Conservation (phyloP, 1,140 invertebrate species). For the Bursaphelenchus mucronatus region DNA sequence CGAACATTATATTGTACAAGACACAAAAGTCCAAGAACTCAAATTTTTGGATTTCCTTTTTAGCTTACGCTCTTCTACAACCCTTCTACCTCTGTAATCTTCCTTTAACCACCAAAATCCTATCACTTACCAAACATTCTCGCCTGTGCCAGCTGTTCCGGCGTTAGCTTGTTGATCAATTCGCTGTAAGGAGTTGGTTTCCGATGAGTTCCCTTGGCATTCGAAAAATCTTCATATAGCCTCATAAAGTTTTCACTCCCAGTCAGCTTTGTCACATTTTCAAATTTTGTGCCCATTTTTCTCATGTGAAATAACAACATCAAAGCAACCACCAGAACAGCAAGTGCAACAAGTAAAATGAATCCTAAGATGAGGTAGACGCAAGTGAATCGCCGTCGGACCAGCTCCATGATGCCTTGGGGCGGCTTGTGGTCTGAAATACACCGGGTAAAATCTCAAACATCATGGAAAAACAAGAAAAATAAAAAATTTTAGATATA, state of each 20-base stretch:
- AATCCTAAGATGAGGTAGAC: slow-evolving; percentile 22
- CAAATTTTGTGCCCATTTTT: slow-evolving; percentile 33
- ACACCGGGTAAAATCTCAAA: background rate
- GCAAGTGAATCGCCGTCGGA: slow-evolving; percentile 21
- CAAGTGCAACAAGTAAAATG: slow-evolving; percentile 26
- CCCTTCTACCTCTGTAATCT: background rate
- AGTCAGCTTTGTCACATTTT: slow-evolving; percentile 13
- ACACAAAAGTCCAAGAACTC: background rate
- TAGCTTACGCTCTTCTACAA: background rate
- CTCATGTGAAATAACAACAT: slow-evolving; percentile 29
- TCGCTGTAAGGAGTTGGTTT: slow-evolving; percentile 35
- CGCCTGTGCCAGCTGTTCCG: slow-evolving; percentile 31
- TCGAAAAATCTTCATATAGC: slow-evolving; percentile 32
- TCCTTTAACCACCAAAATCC: background rate
- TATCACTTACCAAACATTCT: slow-evolving; percentile 21
- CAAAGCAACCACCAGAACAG: slow-evolving; percentile 26
- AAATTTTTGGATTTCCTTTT: background rate
- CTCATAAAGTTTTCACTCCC: slow-evolving; percentile 29
- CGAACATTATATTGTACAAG: background rate
- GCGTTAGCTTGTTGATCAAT: slow-evolving; percentile 28
- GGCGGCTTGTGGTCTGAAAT: background rate
- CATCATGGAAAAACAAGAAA: background rate
- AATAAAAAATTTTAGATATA: background rate
- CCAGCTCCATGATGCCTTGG: slow-evolving; percentile 4
- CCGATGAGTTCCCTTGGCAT: slow-evolving; percentile 20